Base-by-base conservation (phyloP, 2,888 invertebrate species). In the Eustalomyia histrio region DNA sequence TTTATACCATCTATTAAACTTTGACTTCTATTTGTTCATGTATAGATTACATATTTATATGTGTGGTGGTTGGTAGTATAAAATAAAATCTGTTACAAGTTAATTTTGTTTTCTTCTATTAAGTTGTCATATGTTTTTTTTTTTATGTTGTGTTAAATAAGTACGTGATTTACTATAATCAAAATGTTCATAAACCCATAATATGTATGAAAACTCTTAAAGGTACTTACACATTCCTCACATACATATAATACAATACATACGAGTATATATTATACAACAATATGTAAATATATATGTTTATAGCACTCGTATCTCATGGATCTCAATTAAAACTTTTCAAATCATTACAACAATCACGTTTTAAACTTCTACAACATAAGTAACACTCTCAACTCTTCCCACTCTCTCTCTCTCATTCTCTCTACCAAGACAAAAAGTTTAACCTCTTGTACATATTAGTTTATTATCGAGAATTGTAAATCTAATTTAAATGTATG, bases 291-390 rank as follows among this genome's bases (percentile, higher is more conserved):
- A 58, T 52, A 39, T 16, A 10, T 61, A 72, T 47, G 43, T 47
- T n/a, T 14, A 47, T 39, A 39, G 9, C 9, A 24, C 14, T 43
- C n/a, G 18, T 78, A 81, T 81, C 81, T 74, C 61, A 74, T 74
- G 71, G 78, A 81, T 81, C 81, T 81, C 81, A 81, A 81, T 81
- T 81, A 81, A 81, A 81, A 81, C 69, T 81, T 81, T 81, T 78
- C 71, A 81, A 81, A 81, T 81, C 81, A 78, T 81, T 78, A 81
- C 74, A 78, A 63, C 71, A 78, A 81, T 81, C 81, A 81, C 81
- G 81, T 81, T 78, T 75, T 67, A 71, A 81, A 78, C 74, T 71
- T 81, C 16, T 69, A 33, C 67, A 14, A 43, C 14, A 12, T 14
- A 14, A 21, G 43, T 12, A 2, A 6, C 43, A 43, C 2, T 35